Conservation (phyloP, 2,113 vertebrate species). For the Falco punctatus region DNA sequence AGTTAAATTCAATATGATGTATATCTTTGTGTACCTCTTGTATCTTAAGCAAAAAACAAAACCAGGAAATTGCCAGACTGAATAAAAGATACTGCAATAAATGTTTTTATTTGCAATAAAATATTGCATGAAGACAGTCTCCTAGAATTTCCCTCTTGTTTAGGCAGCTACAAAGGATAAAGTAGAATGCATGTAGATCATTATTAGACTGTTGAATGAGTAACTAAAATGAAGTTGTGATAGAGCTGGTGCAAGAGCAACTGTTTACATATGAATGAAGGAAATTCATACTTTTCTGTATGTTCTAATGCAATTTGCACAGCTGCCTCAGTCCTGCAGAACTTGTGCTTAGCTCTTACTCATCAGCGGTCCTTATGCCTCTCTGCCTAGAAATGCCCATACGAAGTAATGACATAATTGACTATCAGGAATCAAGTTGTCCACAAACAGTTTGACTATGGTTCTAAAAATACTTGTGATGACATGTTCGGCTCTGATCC, state of each 20-base stretch:
- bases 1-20: not conserved
- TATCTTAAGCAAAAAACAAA: not conserved
- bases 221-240: not conserved
- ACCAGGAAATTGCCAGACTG: not conserved
- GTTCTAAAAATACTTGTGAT: not conserved
- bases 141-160: not conserved
- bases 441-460: not conserved
- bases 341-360: not conserved
- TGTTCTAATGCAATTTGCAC: not conserved
- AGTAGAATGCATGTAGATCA: not conserved
- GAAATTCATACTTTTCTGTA: not conserved
- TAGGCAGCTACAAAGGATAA: not conserved
- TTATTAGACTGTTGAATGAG: not conserved
- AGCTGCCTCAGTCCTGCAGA: not conserved
- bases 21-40: not conserved
- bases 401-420: rapidly evolving
- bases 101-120: not conserved
- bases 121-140: rapidly evolving
- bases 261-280: not conserved
- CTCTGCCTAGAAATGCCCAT: not conserved
- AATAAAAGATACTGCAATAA: not conserved
- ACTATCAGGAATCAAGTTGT: rapidly evolving
- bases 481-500: not conserved
- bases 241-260: not conserved
- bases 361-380: not conserved